A percentile compares a stretch with the other conserved stretches of the same genome.
These are phyloP conservation scores for Lacerta agilis DNA, from an alignment of 2,797 vertebrate genomes.

Conservation along the genomic window DNA sequence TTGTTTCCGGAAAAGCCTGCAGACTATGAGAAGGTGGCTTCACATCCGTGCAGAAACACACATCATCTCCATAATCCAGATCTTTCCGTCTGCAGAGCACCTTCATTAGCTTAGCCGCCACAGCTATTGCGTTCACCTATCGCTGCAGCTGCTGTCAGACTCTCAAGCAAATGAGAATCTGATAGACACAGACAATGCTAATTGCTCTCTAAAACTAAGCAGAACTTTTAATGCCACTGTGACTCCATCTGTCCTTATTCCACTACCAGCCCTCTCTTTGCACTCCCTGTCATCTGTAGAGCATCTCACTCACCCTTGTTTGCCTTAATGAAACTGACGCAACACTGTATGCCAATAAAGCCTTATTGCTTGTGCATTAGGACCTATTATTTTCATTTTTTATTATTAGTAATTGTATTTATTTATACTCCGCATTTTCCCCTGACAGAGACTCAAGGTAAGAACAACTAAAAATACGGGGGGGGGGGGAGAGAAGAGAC, in stretches of 20 bases:
- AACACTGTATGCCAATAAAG: neutral
- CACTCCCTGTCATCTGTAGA: neutral
- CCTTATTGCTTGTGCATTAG: neutral
- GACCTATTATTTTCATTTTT: neutral
- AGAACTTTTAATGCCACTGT: constrained; percentile 12
- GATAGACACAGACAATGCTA: constrained; percentile 36
- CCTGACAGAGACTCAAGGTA: too few relatives aligned
- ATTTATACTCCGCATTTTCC: too few relatives aligned
- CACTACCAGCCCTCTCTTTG: neutral
- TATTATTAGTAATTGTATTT: neutral
- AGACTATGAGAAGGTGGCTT: constrained; percentile 12
- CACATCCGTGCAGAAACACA: neutral
- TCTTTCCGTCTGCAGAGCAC: neutral
- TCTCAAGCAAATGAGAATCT: constrained; percentile 29
- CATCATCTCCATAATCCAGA: constrained; percentile 3
- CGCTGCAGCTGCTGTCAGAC: constrained; percentile 1
- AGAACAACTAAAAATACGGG: too few relatives aligned
- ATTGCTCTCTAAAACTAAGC: constrained; percentile 1
- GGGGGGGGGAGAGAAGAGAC: too few relatives aligned
- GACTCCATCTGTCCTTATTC: neutral
- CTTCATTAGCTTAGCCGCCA: constrained; percentile 16
- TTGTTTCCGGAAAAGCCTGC: neutral
- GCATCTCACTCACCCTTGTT: neutral
- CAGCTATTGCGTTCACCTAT: neutral
- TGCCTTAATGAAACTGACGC: neutral